Evolutionary conservation across 2,113 vertebrate genomes (phyloP).

Genomic region (Heliornis fulica): DNA sequence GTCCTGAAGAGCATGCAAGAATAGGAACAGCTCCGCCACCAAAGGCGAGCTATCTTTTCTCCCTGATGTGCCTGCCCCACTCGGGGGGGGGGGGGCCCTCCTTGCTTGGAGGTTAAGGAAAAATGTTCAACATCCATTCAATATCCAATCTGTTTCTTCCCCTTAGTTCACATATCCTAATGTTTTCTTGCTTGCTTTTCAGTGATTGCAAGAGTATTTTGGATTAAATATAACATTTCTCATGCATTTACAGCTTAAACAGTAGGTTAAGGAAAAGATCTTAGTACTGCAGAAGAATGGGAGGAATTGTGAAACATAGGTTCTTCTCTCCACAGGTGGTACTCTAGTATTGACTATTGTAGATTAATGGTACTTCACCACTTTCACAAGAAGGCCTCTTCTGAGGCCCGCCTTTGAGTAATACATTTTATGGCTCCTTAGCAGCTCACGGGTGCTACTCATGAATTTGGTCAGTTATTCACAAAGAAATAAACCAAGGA

Average conservation of each 20-base stretch:
- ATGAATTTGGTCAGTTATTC: neutral
- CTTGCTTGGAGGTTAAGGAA: neutral
- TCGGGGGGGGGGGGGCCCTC: neutral
- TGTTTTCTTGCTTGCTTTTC: neutral
- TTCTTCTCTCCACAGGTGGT: neutral
- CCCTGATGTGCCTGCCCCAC: fast-evolving
- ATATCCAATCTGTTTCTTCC: neutral
- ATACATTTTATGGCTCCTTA: neutral
- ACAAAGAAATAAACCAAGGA: neutral
- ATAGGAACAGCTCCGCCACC: neutral
- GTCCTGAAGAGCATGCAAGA: neutral
- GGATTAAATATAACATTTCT: neutral
- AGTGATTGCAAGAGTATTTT: neutral
- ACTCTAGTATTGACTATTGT: neutral
- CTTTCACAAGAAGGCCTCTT: neutral
- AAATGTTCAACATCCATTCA: neutral
- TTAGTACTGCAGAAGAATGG: neutral
- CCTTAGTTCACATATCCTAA: neutral
- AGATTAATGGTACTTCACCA: neutral
- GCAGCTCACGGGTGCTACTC: neutral
- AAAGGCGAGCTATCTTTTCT: neutral
- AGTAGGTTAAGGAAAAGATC: neutral
- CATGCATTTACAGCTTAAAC: neutral
- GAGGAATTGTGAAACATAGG: neutral
- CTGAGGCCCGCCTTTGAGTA: neutral